A percentile compares a stretch with the other conserved stretches of the same genome.
Evolutionary conservation across 2,113 vertebrate genomes (phyloP).

Genomic region (Colinus virginianus): DNA sequence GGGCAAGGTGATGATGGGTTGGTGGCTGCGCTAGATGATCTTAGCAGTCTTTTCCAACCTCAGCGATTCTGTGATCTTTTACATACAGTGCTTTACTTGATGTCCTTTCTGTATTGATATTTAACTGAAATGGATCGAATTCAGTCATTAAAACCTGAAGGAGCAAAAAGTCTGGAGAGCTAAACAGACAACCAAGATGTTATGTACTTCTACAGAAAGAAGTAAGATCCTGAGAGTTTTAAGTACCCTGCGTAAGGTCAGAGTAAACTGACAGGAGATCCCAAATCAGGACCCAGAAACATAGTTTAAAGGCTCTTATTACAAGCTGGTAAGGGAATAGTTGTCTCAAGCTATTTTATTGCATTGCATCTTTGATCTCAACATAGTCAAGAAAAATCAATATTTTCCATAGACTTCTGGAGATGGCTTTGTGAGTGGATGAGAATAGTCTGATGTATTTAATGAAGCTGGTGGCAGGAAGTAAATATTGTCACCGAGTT

Average conservation of each 20-base stretch:
- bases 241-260: constrained; percentile 35
- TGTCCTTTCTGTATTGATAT: not conserved
- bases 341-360: constrained; percentile 52
- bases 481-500: constrained; percentile 1
- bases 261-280: constrained; percentile 34
- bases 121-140: not conserved
- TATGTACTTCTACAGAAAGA: not conserved
- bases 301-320: constrained; percentile 14
- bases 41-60: too few species aligned
- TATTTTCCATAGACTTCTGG: constrained; percentile 40
- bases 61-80: not conserved
- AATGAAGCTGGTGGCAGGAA: constrained; percentile 31
- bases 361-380: constrained; percentile 45
- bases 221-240: not conserved
- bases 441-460: constrained; percentile 27
- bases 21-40: too few species aligned
- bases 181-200: not conserved
- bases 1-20: too few species aligned
- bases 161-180: not conserved
- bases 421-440: constrained; percentile 25
- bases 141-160: not conserved
- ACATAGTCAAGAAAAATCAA: constrained; percentile 46
- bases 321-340: not conserved
- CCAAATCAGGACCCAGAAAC: not conserved
- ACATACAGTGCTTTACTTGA: not conserved